phyloP scores from a whole-genome alignment of 2,113 vertebrate genomes.

The Anolis sagrei region DNA sequence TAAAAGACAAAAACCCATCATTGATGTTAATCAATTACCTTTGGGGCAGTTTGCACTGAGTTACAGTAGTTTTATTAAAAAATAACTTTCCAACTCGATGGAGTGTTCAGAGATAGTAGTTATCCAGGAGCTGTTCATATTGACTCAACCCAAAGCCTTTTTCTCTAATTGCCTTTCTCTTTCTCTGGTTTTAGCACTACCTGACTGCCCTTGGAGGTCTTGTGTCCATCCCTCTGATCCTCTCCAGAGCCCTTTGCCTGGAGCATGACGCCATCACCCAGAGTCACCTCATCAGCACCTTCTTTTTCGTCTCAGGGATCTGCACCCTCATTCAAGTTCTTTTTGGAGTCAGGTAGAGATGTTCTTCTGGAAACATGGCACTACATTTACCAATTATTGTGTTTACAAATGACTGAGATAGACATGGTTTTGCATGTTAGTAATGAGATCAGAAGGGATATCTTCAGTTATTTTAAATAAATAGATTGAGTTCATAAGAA shows the following conservation, averaged over 20 bases:
- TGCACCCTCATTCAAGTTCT: conserved; percentile 94
- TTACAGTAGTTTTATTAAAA: too few species aligned
- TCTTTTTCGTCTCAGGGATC: conserved; percentile 94
- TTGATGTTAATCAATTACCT: too few species aligned
- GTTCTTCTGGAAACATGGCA: conserved; percentile 26
- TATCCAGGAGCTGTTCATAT: too few species aligned
- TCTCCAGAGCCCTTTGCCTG: conserved; percentile 90
- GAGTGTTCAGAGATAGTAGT: too few species aligned
- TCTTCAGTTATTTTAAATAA: not conserved
- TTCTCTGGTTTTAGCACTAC: conserved; percentile 84
- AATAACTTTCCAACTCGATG: too few species aligned
- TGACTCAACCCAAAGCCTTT: too few species aligned
- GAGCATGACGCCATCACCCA: conserved; percentile 92
- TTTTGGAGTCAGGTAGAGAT: conserved; percentile 91
- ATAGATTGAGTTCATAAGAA: not conserved
- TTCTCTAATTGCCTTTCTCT: not conserved
- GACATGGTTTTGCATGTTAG: not conserved
- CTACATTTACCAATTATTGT: not conserved
- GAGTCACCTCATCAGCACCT: conserved; percentile 94
- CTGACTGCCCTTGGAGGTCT: conserved; percentile 93
- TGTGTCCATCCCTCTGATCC: conserved; percentile 89
- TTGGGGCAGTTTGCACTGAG: too few species aligned
- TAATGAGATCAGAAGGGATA: not conserved
- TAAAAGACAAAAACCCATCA: too few species aligned
- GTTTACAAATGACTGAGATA: not conserved